Base-by-base conservation (phyloP, 2,888 invertebrate genomes). In the Molanna angustata region DNA sequence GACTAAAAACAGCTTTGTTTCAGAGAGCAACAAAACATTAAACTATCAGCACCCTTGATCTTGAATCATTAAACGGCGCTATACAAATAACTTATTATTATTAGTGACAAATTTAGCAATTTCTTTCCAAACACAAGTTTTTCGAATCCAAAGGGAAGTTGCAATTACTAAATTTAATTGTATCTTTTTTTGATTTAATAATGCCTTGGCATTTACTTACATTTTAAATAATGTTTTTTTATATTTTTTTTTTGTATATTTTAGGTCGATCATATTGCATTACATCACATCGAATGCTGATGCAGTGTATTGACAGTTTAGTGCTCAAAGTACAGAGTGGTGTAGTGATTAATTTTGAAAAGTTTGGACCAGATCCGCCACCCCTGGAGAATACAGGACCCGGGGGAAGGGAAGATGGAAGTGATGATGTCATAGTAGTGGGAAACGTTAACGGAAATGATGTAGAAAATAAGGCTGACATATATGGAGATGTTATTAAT, bases 301-400 rank as follows among this genome's bases (percentile, higher is more conserved):
- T 92, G 81, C 94, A 94, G 68, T 95, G 96, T 67, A 89, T 99
- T 61, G 98, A 99, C 69, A 95, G 94, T 65, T 78, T 99, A 45
- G 95, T 97, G 11, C 94, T 94, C 69, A 97, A 97, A 74, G 94
- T 97, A 31, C 97, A 97, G 69, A 92, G 93, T 61, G 98, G 98
- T 1, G 97, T 98, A 35, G 97, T 99, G 17, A 89, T 99, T 56
- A 91, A 95, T 72, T 97, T 99, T 69, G 97, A 98, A 71, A 97
- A 96, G 70, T 87, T 94, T 59, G 94, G 94, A 0, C 89, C 91
- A 0, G 94, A 94, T 69, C 90, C 90, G 1, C 84, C 86, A 2
- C 83, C 85, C 0, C 70, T 85, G 31, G 81, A 84, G 27, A 74
- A 72, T 31, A 74, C 72, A 21, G 71, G 66, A 49, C 67, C 65